Evolutionary conservation across 35 echinoderm and acorn worm species (phyloP), one percentile per base, ranked within the genome.

Genomic region (Patiria miniata): DNA sequence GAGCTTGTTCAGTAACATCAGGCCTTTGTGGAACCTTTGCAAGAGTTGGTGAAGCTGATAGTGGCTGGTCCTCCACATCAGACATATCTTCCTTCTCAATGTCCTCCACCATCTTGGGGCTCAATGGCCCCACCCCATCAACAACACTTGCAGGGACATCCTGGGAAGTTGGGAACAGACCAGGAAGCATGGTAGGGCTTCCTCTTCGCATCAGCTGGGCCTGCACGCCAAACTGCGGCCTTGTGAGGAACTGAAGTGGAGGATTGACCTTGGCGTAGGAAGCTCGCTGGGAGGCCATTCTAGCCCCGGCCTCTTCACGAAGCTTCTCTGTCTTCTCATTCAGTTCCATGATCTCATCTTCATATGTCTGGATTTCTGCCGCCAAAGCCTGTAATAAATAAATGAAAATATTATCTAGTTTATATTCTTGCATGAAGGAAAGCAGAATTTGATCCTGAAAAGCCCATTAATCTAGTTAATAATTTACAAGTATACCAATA

Each of bases 241-340:
- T 87, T 38, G 80, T 54, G 34, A 90, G 40, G 58, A 90, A 51
- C 34, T 78, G 87, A 19, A 68, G 80, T 51, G 65, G 81, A 52
- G 88, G 88, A 18, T 47, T 90, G 60, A 95, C 78, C 51, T 91
- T 92, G 42, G 90, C 85, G 40, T 83, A 56, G 30, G 86, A 92
- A 18, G 86, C 76, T 36, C 84, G 85, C 8, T 86, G 65, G 0
- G 89, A 54, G 51, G 76, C 82, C 54, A 81, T 77, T 53, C 86
- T 82, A 37, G 38, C 58, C 22, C 85, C 85, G 58, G 89, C 80
- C 68, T 50, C 78, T 79, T 92, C 85, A 68, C 88, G 89, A 8
- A 97, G 85, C 59, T 91, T 85, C 39, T 91, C 85, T 8, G 78
- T 93, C 55, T 79, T 90, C 14, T 90, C 22, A n/a, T 97, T 86